Evolutionary conservation across 2,888 invertebrate species (phyloP).

Genomic region (Nipponacmea schrenckii): DNA sequence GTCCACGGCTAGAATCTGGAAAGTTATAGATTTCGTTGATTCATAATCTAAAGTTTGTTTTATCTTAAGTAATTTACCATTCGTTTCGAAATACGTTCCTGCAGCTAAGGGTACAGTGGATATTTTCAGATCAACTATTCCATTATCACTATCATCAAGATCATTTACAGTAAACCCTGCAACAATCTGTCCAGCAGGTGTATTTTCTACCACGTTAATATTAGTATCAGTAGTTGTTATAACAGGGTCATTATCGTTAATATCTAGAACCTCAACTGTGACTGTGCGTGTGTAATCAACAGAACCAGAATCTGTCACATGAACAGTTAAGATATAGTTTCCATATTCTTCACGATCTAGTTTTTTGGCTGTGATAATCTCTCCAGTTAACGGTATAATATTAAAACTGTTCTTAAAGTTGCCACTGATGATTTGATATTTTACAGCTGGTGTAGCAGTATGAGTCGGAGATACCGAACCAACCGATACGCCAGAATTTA

Average conservation of each 20-base stretch:
- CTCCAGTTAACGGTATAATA: constrained; percentile 29
- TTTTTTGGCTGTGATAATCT: constrained; percentile 24
- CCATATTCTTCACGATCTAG: constrained; percentile 36
- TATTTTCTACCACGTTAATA: constrained; percentile 40
- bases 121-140: constrained; percentile 33
- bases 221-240: constrained; percentile 33
- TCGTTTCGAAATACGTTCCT: constrained; percentile 30
- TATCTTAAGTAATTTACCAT: constrained; percentile 31
- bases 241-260: constrained; percentile 48
- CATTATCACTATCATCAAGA: constrained; percentile 42
- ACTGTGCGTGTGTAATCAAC: constrained; percentile 30
- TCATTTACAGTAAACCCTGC: constrained; percentile 41
- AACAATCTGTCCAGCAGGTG: constrained; percentile 39
- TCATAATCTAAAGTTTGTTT: constrained; percentile 34
- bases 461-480: constrained; percentile 34
- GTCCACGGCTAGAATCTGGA: constrained; percentile 34
- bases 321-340: constrained; percentile 33
- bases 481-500: constrained; percentile 23
- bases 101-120: constrained; percentile 15
- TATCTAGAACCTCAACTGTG: constrained; percentile 39
- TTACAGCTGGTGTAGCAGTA: constrained; percentile 21
- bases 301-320: constrained; percentile 25
- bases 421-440: constrained; percentile 38
- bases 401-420: constrained; percentile 38
- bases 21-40: constrained; percentile 22